These are phyloP conservation scores for Trissolcus brochymenae DNA, from an alignment of 2,888 invertebrate genomes.

Conservation along the genomic window DNA sequence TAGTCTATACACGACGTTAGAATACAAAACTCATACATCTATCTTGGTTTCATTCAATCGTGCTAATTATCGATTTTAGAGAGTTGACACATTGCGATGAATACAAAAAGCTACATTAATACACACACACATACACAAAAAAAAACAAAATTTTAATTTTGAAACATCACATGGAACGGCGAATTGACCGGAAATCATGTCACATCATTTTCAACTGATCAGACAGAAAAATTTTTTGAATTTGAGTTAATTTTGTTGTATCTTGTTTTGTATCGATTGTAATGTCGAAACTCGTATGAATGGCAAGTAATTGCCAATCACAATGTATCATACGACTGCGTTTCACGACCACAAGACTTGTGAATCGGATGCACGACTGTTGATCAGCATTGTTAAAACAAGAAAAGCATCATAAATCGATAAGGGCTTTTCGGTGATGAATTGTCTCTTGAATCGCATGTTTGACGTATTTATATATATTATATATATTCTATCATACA, in stretches of 20 bases:
- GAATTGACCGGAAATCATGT: not conserved
- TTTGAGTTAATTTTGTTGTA: too few relatives aligned
- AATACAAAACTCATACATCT: slow-evolving; percentile 21
- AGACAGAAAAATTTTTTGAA: too few relatives aligned
- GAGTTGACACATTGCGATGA: not conserved
- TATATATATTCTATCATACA: slow-evolving; percentile 48
- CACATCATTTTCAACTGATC: too few relatives aligned
- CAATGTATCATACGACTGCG: slow-evolving; percentile 41
- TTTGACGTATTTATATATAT: slow-evolving; percentile 39
- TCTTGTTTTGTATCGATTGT: slow-evolving; percentile 22
- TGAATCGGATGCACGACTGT: slow-evolving; percentile 32
- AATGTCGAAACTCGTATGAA: slow-evolving; percentile 11
- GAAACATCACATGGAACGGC: not conserved
- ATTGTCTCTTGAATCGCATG: slow-evolving; percentile 22
- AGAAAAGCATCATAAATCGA: slow-evolving; percentile 19
- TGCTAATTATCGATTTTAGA: slow-evolving; percentile 11
- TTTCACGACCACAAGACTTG: slow-evolving; percentile 28
- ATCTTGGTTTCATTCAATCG: slow-evolving; percentile 19
- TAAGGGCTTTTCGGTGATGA: slow-evolving; percentile 20
- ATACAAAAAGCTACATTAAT: not conserved
- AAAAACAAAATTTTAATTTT: not conserved
- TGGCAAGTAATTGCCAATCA: slow-evolving; percentile 29
- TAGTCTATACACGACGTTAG: slow-evolving; percentile 26
- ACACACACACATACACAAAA: slow-evolving; percentile 10
- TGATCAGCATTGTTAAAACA: slow-evolving; percentile 32